Evolutionary conservation across 2,888 invertebrate genomes (phyloP), one percentile per base, ranked within the genome.

Genomic region (Amphipyra tragopoginis): DNA sequence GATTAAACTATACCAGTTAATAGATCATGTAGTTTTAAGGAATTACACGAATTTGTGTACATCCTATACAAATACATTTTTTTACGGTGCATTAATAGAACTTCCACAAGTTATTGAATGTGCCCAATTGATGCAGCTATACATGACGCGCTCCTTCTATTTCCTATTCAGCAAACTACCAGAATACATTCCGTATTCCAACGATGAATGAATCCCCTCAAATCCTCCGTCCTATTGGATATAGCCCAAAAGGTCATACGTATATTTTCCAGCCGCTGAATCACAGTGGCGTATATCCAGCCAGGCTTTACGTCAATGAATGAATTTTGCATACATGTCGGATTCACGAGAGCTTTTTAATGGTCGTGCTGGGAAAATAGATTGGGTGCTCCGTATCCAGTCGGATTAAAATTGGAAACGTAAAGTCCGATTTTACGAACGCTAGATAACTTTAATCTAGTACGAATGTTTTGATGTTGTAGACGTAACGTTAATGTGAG

Each of bases 181-280:
- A 14, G 0, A 2, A 36, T 9, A 21, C 13, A 39, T 40, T 40
- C 33, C 34, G 39, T 34, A 62, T 55, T 56, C 50, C 29, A 10
- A 9, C 38, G n/a, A 26, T 13, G 13, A 10, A 39, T 15, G 7
- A 2, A 15, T 45, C 15, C 50, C 11, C n/a, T 34, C 7, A 57
- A 70, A 54, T 54, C 71, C 60, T 21, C 21, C 21, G n/a, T 36
- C 15, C 11, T n/a, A 26, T 1, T 49, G 51, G 43, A 45, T 13
- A 58, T 39, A 38, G 9, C 15, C n/a, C 7, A 0, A 51, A 55
- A 67, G 39, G 69, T 68, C 63, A 49, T 21, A 15, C n/a, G 9
- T 33, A 29, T 43, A 49, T 40, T 39, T 49, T 51, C n/a, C 40
- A 57, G 49, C 52, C 26, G 8, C 49, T 42, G 9, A 50, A 70